Evolutionary conservation across 2,888 invertebrate species (phyloP).

Genomic region (Venustoraphidia nigricollis): DNA sequence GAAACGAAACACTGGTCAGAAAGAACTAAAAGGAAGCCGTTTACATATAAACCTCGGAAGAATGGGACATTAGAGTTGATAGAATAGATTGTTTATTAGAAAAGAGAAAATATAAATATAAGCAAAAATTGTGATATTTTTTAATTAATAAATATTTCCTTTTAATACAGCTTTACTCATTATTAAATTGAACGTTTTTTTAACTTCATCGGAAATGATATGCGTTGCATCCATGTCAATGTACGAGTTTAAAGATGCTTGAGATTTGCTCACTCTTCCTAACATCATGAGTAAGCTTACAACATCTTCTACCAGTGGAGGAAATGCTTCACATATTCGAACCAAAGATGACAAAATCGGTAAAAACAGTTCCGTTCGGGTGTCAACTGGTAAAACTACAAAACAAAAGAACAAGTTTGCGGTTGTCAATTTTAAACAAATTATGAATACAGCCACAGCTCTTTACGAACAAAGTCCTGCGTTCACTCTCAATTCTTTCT

Average conservation of each 20-base stretch:
- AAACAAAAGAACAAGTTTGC: constrained; percentile 8
- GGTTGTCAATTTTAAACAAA: too few relatives aligned
- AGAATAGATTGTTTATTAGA: constrained; percentile 8
- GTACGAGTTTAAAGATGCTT: constrained; percentile 48
- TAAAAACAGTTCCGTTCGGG: constrained; percentile 67
- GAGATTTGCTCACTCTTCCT: constrained; percentile 71
- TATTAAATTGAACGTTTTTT: constrained; percentile 41
- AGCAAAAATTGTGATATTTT: constrained; percentile 15
- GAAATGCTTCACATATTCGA: constrained; percentile 80
- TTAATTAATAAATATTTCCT: constrained; percentile 41
- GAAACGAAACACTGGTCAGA: constrained; percentile 37
- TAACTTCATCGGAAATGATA: constrained; percentile 26
- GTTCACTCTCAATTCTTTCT: too few relatives aligned
- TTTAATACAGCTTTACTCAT: constrained; percentile 48
- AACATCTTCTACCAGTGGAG: constrained; percentile 80
- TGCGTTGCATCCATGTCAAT: constrained; percentile 25
- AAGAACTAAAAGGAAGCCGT: constrained; percentile 35
- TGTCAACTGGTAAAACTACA: constrained; percentile 59
- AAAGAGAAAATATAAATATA: neutral
- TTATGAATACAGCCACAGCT: too few relatives aligned
- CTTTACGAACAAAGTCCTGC: too few relatives aligned
- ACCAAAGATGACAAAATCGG: constrained; percentile 75
- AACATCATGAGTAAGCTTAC: constrained; percentile 71
- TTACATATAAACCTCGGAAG: constrained; percentile 28
- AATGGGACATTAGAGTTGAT: constrained; percentile 22